Evolutionary conservation across 1,140 invertebrate genomes (phyloP), one percentile per base, ranked within the genome.

Genomic region (Tetraneura akinire): DNA sequence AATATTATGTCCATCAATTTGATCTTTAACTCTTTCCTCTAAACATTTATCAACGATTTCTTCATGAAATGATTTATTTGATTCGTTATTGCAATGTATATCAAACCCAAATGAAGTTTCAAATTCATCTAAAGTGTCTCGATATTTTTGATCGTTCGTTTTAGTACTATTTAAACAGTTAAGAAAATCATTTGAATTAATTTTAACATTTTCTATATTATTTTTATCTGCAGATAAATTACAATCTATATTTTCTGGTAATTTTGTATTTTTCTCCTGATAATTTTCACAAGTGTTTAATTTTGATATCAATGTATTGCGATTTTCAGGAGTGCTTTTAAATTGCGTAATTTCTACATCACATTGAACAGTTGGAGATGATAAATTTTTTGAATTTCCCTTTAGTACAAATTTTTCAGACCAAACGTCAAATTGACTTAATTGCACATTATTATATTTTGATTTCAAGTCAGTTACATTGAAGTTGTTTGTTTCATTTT

Each of bases 31-130:
- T 3, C 53, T 62, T 60, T 78, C 74, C 16, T 78, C 74, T 18
- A 78, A 47, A 78, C 74, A 78, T 45, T 78, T 78, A n/a, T 78
- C 55, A 18, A 78, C 74, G 47, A 78, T 78, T 26, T 26, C 16
- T 29, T 78, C 74, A 16, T 78, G 37, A 45, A 78, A 62, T n/a
- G 74, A 62, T 45, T 78, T 57, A 13, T 45, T 78, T 4, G 74
- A 23, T 29, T 57, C 37, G 0, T 16, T 62, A 62, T 26, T 57
- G 45, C 74, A 78, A 26, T 78, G 74, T 18, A 78, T 78, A 18
- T 78, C 74, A 29, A 78, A 78, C 2, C 55, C 74, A 62, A 78
- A 78, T 18, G 74, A 62, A 1, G 74, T 78, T 42, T 78, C 74
- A 62, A 78, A 78, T 45, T 78, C 74, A 29, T 78, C 74, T 14